Conservation (phyloP, 1,140 invertebrate species). For the Penaeus indicus region DNA sequence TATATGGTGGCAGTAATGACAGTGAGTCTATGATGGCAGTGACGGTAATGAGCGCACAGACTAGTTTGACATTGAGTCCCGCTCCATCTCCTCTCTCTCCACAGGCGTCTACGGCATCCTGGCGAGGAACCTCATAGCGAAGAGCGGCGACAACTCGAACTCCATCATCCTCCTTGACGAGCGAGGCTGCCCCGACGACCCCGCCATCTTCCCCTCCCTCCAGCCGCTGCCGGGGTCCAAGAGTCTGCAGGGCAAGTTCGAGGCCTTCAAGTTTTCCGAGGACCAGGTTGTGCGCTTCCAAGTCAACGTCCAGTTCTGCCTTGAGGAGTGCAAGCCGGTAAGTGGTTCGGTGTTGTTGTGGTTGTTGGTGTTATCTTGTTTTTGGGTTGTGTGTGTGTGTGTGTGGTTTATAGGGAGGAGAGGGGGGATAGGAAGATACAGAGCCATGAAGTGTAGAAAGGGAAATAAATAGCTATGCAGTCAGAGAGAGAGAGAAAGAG, state of each 20-base stretch:
- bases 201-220: constrained; percentile 73
- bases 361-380: too few relatives aligned
- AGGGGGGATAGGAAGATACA: too few relatives aligned
- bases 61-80: too few relatives aligned
- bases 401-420: too few relatives aligned
- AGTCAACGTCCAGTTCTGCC: constrained; percentile 79
- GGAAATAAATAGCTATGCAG: too few relatives aligned
- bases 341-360: constrained; percentile 62
- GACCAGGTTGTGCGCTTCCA: constrained; percentile 79
- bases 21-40: too few relatives aligned
- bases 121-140: constrained; percentile 74
- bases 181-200: constrained; percentile 74
- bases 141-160: constrained; percentile 72
- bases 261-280: constrained; percentile 80
- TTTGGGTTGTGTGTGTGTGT: too few relatives aligned
- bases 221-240: constrained; percentile 69
- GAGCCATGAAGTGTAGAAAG: too few relatives aligned
- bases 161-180: constrained; percentile 73
- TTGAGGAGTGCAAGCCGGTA: constrained; percentile 75
- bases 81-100: constrained; percentile 19
- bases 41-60: too few relatives aligned
- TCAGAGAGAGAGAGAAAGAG: too few relatives aligned
- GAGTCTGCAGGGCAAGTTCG: constrained; percentile 74
- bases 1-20: too few relatives aligned
- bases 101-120: constrained; percentile 74